Percentiles rank a stretch among this genome's conserved stretches.
phyloP scores from a whole-genome alignment of 2,888 invertebrate species.

The Lobophora halterata region DNA sequence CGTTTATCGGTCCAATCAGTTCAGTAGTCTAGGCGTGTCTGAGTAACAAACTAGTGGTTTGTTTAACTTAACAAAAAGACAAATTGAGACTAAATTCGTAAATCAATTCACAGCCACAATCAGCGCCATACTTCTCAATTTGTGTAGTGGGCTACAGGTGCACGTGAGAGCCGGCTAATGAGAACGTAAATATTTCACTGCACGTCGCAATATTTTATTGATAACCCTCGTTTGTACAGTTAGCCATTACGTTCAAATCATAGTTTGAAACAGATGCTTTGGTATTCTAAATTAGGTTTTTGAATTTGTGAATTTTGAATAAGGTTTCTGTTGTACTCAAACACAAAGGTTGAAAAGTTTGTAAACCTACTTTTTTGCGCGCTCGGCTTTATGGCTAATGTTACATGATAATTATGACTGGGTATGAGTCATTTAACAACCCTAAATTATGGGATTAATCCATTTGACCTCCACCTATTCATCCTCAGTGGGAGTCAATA shows the following conservation, averaged over 20 bases:
- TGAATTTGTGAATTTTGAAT: slow-evolving; percentile 12
- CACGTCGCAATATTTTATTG: slow-evolving; percentile 55
- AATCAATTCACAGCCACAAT: slow-evolving; percentile 16
- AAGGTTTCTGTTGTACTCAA: no score
- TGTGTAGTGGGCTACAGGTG: slow-evolving; percentile 27
- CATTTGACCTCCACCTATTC: no score
- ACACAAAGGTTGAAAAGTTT: no score
- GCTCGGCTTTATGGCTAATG: no score
- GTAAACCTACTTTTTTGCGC: no score
- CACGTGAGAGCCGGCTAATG: slow-evolving; percentile 48
- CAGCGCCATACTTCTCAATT: slow-evolving; percentile 26
- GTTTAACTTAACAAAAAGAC: slow-evolving; percentile 6
- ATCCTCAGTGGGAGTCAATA: no score
- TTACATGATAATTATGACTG: no score
- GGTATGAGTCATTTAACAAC: no score
- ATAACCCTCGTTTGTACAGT: slow-evolving; percentile 39
- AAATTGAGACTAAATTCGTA: slow-evolving; percentile 4
- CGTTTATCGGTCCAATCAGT: no score
- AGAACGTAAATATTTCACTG: slow-evolving; percentile 63
- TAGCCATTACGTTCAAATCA: slow-evolving; percentile 31
- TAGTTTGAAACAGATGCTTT: slow-evolving; percentile 34
- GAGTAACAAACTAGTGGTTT: background rate
- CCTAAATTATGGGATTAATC: no score
- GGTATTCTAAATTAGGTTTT: slow-evolving; percentile 23
- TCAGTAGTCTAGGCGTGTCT: background rate